Evolutionary conservation across 1,140 invertebrate species (phyloP).

Genomic region (Pogonus chalceus): DNA sequence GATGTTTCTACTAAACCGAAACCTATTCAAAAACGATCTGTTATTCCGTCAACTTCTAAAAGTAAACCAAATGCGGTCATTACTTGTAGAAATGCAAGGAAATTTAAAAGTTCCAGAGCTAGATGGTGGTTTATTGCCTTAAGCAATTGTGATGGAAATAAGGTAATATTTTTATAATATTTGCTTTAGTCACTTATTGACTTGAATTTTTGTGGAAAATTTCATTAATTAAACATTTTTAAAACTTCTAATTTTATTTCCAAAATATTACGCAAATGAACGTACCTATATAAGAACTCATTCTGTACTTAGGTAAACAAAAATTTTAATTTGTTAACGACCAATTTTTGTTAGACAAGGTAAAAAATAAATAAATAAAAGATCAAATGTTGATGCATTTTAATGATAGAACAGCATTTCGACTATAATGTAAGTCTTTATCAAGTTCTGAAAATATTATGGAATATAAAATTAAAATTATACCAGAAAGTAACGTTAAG

Average conservation of each 20-base stretch:
- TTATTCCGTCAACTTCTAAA: not conserved
- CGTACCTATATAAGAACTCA: not conserved
- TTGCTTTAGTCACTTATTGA: not conserved
- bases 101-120: conserved; percentile 55
- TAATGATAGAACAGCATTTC: too few species aligned
- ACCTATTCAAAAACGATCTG: not conserved
- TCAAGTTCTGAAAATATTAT: too few species aligned
- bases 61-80: conserved; percentile 22
- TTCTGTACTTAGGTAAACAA: not conserved
- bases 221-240: not conserved
- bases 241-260: not conserved
- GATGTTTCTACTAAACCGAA: not conserved
- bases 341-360: too few species aligned
- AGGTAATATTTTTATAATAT: conserved; percentile 34
- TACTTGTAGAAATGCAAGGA: conserved; percentile 46
- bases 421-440: too few species aligned
- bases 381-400: too few species aligned
- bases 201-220: not conserved
- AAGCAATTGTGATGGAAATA: conserved; percentile 55
- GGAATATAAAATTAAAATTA: too few species aligned
- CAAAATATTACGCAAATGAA: not conserved
- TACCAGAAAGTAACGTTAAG: too few species aligned
- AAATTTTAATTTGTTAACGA: too few species aligned
- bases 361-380: too few species aligned
- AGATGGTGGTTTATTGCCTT: conserved; percentile 72